Percentiles rank a stretch among this genome's conserved stretches.
These are phyloP conservation scores for Liodrosophila aerea DNA, from an alignment of 2,888 invertebrate genomes.

Conservation along the genomic window DNA sequence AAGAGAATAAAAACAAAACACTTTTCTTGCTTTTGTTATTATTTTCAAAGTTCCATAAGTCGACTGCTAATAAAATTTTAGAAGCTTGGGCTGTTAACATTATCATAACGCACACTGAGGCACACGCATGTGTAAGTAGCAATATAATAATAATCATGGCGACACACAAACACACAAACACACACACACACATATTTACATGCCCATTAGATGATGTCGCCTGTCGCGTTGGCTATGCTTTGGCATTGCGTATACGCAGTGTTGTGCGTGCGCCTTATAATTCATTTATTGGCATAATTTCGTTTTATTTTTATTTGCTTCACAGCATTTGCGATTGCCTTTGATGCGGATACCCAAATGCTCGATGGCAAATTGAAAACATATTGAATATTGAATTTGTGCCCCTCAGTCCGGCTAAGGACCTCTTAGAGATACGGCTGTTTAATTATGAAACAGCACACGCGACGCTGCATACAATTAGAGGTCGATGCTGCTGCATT, in stretches of 20 bases:
- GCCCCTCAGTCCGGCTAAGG: neutral
- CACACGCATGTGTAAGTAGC: conserved; percentile 44
- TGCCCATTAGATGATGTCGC: conserved; percentile 57
- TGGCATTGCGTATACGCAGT: conserved; percentile 55
- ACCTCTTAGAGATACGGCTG: conserved; percentile 2
- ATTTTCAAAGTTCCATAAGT: conserved; percentile 70
- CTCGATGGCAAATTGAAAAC: conserved; percentile 65
- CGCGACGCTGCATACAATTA: conserved; percentile 60
- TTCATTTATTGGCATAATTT: conserved; percentile 78
- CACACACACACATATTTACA: conserved; percentile 51
- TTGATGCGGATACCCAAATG: conserved; percentile 41
- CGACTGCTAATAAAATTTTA: conserved; percentile 70
- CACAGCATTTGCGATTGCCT: conserved; percentile 59
- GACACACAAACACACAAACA: conserved; percentile 28
- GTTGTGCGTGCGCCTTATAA: conserved; percentile 66
- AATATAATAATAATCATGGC: conserved; percentile 68
- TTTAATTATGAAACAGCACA: conserved; percentile 56
- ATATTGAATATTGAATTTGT: conserved; percentile 70
- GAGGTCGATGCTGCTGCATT: conserved; percentile 48
- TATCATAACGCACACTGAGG: conserved; percentile 63
- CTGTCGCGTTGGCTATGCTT: conserved; percentile 36
- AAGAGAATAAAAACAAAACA: conserved; percentile 19
- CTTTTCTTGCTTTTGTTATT: conserved; percentile 62
- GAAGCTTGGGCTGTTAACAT: conserved; percentile 69
- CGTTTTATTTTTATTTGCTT: conserved; percentile 74